A percentile compares a stretch with the other conserved stretches of the same genome.
Conservation (phyloP, 2,797 vertebrate genomes). For the Eulemur rubriventer region DNA sequence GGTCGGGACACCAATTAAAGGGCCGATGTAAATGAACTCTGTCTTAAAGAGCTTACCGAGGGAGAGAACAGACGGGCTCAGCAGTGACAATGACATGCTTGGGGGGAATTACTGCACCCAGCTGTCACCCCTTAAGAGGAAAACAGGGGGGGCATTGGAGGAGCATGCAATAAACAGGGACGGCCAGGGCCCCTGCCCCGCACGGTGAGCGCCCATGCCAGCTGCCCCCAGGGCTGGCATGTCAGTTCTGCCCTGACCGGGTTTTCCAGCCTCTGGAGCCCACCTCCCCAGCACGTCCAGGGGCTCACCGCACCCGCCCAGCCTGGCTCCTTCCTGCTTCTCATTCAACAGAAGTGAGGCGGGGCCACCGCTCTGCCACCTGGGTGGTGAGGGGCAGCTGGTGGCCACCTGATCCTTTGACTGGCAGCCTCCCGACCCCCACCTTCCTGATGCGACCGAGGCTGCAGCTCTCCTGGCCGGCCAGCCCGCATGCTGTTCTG, state of each 20-base stretch:
- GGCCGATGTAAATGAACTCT: background rate
- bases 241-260: background rate
- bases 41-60: background rate
- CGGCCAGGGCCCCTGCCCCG: rapidly evolving
- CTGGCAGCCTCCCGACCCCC: background rate
- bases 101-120: background rate
- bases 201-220: background rate
- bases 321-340: no score
- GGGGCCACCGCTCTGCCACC: background rate
- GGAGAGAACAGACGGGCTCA: background rate
- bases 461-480: background rate
- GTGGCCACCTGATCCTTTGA: background rate
- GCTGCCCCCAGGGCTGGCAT: background rate
- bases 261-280: background rate
- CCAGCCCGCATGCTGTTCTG: no score
- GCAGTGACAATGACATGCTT: background rate
- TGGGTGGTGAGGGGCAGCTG: background rate
- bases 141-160: background rate
- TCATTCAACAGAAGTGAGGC: background rate
- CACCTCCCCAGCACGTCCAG: background rate
- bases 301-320: background rate
- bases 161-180: background rate
- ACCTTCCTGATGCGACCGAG: background rate
- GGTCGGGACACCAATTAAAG: background rate
- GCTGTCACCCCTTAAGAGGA: background rate